Conservation (phyloP, 23 tunicate species). For the Pegea sp. region DNA sequence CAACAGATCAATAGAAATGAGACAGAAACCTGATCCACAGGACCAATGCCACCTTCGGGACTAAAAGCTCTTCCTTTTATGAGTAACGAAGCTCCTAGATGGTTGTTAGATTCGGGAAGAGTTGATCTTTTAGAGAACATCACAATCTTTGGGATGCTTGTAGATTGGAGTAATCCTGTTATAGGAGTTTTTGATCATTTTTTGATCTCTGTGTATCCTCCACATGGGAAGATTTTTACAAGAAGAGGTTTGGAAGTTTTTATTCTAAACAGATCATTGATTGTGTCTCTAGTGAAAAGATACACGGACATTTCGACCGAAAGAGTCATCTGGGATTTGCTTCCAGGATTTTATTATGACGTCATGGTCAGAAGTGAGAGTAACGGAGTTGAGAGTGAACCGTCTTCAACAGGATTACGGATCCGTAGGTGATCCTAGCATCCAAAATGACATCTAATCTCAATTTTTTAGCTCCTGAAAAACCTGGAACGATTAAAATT, state of each 20-base stretch:
- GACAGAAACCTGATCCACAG: not conserved
- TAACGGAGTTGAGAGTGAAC: conserved; percentile 23
- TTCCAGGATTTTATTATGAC: conserved; percentile 51
- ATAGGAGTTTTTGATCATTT: conserved; percentile 29
- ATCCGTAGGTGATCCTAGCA: conserved; percentile 34
- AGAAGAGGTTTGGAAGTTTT: not conserved
- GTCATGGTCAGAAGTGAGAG: conserved; percentile 32
- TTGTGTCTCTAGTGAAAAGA: too few relatives aligned
- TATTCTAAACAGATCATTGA: too few relatives aligned
- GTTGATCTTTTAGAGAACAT: not conserved
- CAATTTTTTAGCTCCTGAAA: conserved; percentile 53
- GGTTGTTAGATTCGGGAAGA: not conserved
- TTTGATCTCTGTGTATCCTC: conserved; percentile 27
- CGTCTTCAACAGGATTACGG: conserved; percentile 12
- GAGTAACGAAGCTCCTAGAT: not conserved
- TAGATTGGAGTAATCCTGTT: conserved; percentile 51
- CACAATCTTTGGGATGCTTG: conserved; percentile 56
- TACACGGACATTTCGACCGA: not conserved
- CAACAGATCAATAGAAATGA: not conserved
- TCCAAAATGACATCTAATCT: not conserved
- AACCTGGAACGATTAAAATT: conserved; percentile 23
- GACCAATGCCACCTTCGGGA: not conserved
- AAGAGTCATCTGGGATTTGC: conserved; percentile 56
- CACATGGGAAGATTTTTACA: conserved; percentile 31
- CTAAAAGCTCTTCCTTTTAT: not conserved